Evolutionary conservation across 1,140 invertebrate genomes (phyloP), one percentile per base, ranked within the genome.

Genomic region (Branchinecta lynchi): DNA sequence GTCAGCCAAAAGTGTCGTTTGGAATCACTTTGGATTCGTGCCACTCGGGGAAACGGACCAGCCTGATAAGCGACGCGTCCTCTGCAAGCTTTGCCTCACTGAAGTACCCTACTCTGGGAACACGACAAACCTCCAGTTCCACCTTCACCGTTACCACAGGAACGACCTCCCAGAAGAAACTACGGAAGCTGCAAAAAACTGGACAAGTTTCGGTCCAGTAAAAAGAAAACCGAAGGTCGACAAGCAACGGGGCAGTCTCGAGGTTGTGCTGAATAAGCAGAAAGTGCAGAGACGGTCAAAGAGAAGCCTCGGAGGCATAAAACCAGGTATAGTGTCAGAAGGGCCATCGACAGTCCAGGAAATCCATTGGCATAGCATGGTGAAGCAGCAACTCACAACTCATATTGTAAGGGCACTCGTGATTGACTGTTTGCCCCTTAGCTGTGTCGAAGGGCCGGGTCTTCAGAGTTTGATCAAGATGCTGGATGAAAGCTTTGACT

Each of bases 91-190:
- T 20, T 71, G 71, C 66, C 51, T 69, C 7, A 65, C 67, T 0
- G 71, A 71, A 66, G 17, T 71, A 7, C 68, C 68, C 5, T 71
- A 71, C 46, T 71, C 67, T 67, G 71, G 71, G n/a, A 71, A 71
- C 17, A 71, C 71, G 6, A 71, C 71, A 12, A 71, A 71, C 46
- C 44, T 71, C 20, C 68, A 69, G 44, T 71, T 69, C 60, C 71
- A 71, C 45, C 45, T 71, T 46, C 71, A 69, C 20, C 71, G 71
- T 15, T 69, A 71, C 44, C 71, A 71, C 21, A 44, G 46, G 45
- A 45, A 45, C 51, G 44, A 20, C 10, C 15, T 68, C 51, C 51
- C 43, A 12, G 32, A 7, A n/a, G 15, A 9, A 45, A 17, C 12
- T 45, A 21, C 8, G 8, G 43, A 8, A 9, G 7, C 9, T n/a